phyloP scores from a whole-genome alignment of 2,113 vertebrate species.

The Oriolus oriolus region DNA sequence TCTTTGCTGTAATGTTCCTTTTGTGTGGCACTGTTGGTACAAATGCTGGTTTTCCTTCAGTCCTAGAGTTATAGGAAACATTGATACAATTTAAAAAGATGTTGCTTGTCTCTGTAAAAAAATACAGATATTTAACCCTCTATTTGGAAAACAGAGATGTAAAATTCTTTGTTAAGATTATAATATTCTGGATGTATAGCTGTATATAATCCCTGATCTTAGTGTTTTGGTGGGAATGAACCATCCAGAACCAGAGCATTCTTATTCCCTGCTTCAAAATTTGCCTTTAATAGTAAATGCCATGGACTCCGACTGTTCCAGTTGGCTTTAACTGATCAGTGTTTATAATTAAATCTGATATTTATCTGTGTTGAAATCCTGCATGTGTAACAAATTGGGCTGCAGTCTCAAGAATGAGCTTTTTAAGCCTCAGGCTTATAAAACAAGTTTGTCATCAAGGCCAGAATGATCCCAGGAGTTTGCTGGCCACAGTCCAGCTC shows the following conservation, averaged over 20 bases:
- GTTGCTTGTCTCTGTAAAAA: neutral
- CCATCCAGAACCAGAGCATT: neutral
- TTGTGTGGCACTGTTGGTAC: neutral
- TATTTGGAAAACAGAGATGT: neutral
- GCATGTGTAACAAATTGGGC: neutral
- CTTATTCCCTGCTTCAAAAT: neutral
- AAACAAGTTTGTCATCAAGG: neutral
- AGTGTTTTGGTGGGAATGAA: neutral
- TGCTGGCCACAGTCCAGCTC: neutral
- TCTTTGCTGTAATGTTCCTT: neutral
- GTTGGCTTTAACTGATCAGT: neutral
- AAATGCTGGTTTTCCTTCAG: neutral
- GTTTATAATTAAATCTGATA: neutral
- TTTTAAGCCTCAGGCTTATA: neutral
- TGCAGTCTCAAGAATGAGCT: neutral
- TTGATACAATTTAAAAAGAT: neutral
- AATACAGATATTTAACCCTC: neutral
- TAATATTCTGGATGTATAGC: neutral
- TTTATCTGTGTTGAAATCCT: neutral
- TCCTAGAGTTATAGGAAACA: neutral
- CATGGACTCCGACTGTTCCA: neutral
- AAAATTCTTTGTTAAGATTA: neutral
- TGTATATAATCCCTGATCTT: neutral
- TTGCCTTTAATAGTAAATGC: neutral
- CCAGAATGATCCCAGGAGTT: neutral